Conservation (phyloP, 1,140 invertebrate genomes). For the Cydia splendana region DNA sequence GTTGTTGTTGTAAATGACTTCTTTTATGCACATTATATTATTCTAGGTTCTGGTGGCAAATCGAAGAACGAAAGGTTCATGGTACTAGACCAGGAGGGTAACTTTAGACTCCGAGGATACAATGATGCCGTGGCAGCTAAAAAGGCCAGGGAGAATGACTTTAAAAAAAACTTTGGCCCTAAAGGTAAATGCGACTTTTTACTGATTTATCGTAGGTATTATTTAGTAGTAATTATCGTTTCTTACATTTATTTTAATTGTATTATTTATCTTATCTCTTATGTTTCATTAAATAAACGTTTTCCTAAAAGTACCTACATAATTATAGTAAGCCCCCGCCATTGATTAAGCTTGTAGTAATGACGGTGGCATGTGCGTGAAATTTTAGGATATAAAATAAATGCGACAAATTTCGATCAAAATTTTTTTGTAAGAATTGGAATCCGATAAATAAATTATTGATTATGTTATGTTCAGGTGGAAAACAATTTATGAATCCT, state of each 20-base stretch:
- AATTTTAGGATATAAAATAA: no score
- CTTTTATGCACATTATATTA: neutral
- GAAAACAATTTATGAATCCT: conserved; percentile 61
- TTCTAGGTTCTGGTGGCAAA: conserved; percentile 84
- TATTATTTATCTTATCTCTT: no score
- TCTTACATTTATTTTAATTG: no score
- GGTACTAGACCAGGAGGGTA: conserved; percentile 89
- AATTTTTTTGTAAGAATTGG: neutral
- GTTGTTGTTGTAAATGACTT: no score
- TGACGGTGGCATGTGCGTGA: no score
- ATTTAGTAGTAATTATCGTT: no score
- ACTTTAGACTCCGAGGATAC: conserved; percentile 86
- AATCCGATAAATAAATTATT: conserved; percentile 21
- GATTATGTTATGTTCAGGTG: conserved; percentile 45
- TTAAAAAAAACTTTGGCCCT: conserved; percentile 81
- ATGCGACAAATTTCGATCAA: no score
- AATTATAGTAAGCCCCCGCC: no score
- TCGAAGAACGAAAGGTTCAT: conserved; percentile 91
- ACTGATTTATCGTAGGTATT: no score
- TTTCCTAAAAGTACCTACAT: no score
- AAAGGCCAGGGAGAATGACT: conserved; percentile 81
- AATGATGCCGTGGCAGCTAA: conserved; percentile 86
- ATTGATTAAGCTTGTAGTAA: no score
- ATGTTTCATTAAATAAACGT: no score
- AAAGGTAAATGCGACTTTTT: conserved; percentile 66